Evolutionary conservation across 2,113 vertebrate genomes (phyloP).

Genomic region (Microcebus ravelobensis): DNA sequence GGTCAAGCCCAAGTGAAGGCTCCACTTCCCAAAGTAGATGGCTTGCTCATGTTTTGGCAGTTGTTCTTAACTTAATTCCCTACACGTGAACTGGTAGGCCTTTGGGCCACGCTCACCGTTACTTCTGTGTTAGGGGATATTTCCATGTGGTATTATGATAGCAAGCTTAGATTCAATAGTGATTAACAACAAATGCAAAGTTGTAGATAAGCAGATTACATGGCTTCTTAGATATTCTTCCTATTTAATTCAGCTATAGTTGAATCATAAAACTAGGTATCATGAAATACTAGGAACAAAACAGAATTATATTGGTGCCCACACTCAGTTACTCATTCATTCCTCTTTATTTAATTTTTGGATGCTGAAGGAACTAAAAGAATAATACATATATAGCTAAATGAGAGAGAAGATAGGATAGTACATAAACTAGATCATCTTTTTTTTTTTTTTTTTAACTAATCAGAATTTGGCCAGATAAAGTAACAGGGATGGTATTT

Average conservation of each 20-base stretch:
- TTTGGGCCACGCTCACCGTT: neutral
- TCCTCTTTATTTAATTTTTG: neutral
- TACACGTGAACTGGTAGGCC: neutral
- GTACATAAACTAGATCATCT: neutral
- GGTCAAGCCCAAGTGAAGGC: neutral
- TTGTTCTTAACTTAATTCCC: neutral
- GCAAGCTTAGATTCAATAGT: neutral
- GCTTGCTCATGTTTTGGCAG: neutral
- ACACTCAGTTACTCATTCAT: rapidly evolving
- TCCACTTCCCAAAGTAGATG: neutral
- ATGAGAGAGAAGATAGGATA: neutral
- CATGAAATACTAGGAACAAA: neutral
- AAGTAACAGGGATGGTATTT: neutral
- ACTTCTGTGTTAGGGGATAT: neutral
- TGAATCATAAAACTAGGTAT: neutral
- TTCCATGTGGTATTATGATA: neutral
- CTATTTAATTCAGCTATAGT: neutral
- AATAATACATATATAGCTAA: neutral
- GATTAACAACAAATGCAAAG: neutral
- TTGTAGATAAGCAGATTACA: neutral
- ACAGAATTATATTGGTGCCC: neutral
- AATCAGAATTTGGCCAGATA: neutral
- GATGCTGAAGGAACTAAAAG: neutral
- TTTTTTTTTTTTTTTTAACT: neutral
- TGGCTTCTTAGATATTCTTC: neutral